Base-by-base conservation (phyloP, 2,797 vertebrate genomes). In the Lagodon rhomboides region DNA sequence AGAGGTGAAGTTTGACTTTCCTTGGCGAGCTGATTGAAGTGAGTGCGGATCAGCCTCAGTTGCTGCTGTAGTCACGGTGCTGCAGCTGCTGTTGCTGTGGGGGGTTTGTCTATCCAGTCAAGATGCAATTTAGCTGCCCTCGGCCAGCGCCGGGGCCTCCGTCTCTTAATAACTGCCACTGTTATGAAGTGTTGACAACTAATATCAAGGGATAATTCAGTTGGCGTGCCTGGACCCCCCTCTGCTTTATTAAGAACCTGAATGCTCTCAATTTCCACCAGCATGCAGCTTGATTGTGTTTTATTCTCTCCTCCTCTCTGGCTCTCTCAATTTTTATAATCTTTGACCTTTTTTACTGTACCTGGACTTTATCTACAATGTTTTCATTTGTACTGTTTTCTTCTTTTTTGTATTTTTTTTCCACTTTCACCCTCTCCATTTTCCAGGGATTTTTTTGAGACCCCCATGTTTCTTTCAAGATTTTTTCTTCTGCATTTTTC, bases 81-180 rank as follows among this genome's bases (percentile, higher is more conserved):
- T 79, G 71, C 76, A 59, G 89, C 81, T 74, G 89, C 76, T 84
- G 77, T 91, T 92, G 93, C 92, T 91, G 84, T 80, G 65, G 87
- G 92, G 91, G 88, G 80, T 87, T 91, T 87, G 87, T 89, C 83
- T 89, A 61, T 83, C 59, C 61, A 81, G 90, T 87, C 83, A 73
- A 97, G 96, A 98, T 97, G 95, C 95, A 97, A 98, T 98, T 97
- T 98, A 95, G 95, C 96, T 95, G 96, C 95, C 95, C 92, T 93
- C 83, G 94, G 96, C 95, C 96, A 96, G 91, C 92, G 92, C 88
- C 85, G 88, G 94, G 95, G 94, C 95, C 91, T 94, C 93, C 92
- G 92, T 90, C 97, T 97, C 96, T 98, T 98, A 98, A 99, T 99
- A 99, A 99, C 97, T 95, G 98, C 94, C 97, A 97, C 94, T 93